Conservation (phyloP, 2,797 vertebrate genomes). For the Microctenopoma lineatum region DNA sequence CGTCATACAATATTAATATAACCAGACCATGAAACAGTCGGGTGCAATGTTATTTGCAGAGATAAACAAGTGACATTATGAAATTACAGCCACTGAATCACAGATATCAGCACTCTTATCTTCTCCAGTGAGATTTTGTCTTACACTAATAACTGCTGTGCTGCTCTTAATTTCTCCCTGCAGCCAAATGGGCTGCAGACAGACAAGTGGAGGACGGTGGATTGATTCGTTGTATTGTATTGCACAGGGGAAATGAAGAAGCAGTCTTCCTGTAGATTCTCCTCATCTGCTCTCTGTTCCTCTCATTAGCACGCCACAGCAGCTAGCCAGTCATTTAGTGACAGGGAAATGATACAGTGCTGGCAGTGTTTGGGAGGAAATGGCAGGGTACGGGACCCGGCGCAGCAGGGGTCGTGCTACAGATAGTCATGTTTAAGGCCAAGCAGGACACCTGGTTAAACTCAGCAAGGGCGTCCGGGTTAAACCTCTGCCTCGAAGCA, state of each 20-base stretch:
- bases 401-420: constrained; percentile 91
- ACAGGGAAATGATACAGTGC: constrained; percentile 98
- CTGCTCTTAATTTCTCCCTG: constrained; percentile 94
- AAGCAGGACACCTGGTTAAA: constrained; percentile 82
- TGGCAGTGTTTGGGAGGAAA: constrained; percentile 93
- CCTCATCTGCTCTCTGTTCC: constrained; percentile 92
- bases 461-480: constrained; percentile 72
- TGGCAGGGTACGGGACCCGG: constrained; percentile 89
- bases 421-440: constrained; percentile 89
- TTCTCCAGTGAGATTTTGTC: constrained; percentile 76
- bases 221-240: constrained; percentile 87
- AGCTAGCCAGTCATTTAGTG: constrained; percentile 96
- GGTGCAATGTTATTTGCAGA: constrained; percentile 43
- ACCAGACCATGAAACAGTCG: constrained; percentile 11
- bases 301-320: constrained; percentile 88
- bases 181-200: constrained; percentile 92
- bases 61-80: constrained; percentile 51
- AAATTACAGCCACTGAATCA: constrained; percentile 53
- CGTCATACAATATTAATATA: constrained; percentile 4
- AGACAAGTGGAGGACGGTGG: constrained; percentile 80
- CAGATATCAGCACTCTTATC: constrained; percentile 57
- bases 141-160: constrained; percentile 93
- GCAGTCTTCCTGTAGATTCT: constrained; percentile 86
- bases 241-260: constrained; percentile 61
- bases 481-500: constrained; percentile 46